Base-by-base conservation (phyloP, 1,140 invertebrate species). In the Drosophila varians region DNA sequence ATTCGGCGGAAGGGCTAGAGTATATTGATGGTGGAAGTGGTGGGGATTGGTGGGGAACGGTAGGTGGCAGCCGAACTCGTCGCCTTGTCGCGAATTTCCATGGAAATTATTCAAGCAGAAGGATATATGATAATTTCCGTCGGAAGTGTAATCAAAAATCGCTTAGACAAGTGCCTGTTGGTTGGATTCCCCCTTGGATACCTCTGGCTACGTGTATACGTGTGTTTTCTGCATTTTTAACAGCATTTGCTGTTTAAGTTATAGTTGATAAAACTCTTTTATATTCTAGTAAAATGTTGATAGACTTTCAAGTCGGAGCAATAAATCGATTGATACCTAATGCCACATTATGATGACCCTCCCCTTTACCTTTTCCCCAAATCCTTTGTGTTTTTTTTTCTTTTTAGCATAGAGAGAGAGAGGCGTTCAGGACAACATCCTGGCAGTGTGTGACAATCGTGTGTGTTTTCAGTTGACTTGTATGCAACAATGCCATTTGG, bases 111-210 rank as follows among this genome's bases (percentile, higher is more conserved):
- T 91, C 90, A 89, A 84, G 88, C 77, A 90, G 87, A 91, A 91
- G 90, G 87, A 90, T 91, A 88, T 91, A 91, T 91, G 90, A 91
- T 91, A 91, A 91, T 91, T 91, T 91, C 90, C 90, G 90, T 57
- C 90, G 90, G 90, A 91, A 91, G 84, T 90, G 90, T 91, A 91
- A 91, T 91, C 90, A 91, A 91, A 91, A 91, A 91, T 91, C 90
- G 90, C 90, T 91, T 91, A 91, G 90, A 89, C 88, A 78, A 88
- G 38, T 48, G 34, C 26, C 52, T 49, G 61, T 25, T 31, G 28
- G 28, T 31, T 31, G 28, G 28, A 31, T 34, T 7, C 25, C 8
- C 8, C 58, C 16, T 7, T 12, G n/a, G 6, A 38, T 38, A 16
- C 38, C 16, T 19, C 38, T 1, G 14, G 5, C 38, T 38, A 1